These are phyloP conservation scores for Hippopotamus amphibius DNA, from an alignment of 2,113 vertebrate species.

Conservation along the genomic window DNA sequence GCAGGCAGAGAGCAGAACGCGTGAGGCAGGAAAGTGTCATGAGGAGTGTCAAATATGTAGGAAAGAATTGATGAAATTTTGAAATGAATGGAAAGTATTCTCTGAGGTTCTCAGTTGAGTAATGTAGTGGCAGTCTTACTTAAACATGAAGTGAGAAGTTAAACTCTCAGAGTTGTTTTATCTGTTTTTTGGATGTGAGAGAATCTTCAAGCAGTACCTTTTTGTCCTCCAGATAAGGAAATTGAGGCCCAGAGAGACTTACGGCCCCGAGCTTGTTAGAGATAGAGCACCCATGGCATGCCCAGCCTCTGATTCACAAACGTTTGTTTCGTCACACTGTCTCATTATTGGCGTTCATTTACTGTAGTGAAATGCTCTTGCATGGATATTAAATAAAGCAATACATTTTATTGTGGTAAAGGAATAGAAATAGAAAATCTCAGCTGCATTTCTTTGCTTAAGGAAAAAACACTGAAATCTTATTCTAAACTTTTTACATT, in stretches of 20 bases:
- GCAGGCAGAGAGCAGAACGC: neutral
- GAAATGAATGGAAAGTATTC: neutral
- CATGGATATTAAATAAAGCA: neutral
- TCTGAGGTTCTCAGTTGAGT: neutral
- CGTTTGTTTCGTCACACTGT: neutral
- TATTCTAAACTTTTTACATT: slow-evolving; percentile 25
- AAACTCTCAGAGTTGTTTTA: slow-evolving; percentile 13
- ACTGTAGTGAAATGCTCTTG: neutral
- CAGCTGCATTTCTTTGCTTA: slow-evolving; percentile 51
- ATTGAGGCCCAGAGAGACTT: neutral
- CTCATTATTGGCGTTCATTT: slow-evolving; percentile 2
- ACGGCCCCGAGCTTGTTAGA: neutral
- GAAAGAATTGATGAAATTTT: neutral
- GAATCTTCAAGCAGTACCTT: slow-evolving; percentile 8
- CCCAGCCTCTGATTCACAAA: neutral
- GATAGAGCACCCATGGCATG: neutral
- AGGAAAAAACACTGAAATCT: neutral
- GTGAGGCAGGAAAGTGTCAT: neutral
- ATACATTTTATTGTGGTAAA: slow-evolving; percentile 44
- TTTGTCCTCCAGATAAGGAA: neutral
- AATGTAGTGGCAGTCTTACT: slow-evolving; percentile 17
- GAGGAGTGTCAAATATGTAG: neutral
- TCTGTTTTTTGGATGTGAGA: slow-evolving; percentile 27
- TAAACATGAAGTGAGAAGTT: slow-evolving; percentile 32
- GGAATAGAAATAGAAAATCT: slow-evolving; percentile 20